phyloP scores from a whole-genome alignment of 1,140 invertebrate species.

The Neomicropteryx cornuta region DNA sequence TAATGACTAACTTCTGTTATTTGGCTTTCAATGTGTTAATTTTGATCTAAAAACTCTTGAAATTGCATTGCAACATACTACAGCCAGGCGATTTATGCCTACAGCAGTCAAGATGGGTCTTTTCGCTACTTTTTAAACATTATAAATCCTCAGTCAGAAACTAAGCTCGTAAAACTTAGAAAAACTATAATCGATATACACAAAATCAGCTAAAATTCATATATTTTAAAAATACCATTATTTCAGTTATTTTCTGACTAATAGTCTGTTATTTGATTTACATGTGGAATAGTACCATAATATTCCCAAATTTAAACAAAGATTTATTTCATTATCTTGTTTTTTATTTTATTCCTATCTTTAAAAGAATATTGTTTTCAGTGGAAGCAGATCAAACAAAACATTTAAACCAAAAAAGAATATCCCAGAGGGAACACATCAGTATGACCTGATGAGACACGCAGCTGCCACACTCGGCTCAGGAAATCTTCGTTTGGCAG shows the following conservation, averaged over 20 bases:
- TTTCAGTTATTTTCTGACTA: background rate
- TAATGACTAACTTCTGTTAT: no score
- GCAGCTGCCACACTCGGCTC: slow-evolving; percentile 96
- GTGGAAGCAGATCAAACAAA: slow-evolving; percentile 84
- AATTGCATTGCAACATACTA: no score
- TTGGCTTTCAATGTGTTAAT: no score
- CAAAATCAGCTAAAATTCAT: no score
- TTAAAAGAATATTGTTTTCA: slow-evolving; percentile 35
- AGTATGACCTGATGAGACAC: slow-evolving; percentile 99
- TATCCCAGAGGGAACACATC: slow-evolving; percentile 96
- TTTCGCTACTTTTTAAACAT: no score
- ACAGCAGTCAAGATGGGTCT: no score
- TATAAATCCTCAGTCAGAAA: no score
- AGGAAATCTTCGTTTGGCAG: slow-evolving; percentile 90
- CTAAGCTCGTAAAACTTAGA: no score
- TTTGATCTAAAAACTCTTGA: no score
- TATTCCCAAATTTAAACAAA: background rate
- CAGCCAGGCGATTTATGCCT: no score
- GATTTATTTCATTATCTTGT: slow-evolving; percentile 1
- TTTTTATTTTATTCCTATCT: slow-evolving; percentile 9
- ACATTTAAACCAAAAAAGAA: slow-evolving; percentile 99
- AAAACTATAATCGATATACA: no score
- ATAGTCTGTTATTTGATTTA: slow-evolving; percentile 2
- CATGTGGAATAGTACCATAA: background rate
- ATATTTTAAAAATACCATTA: background rate